Evolutionary conservation across 2,113 vertebrate species (phyloP).

Genomic region (Upupa epops): DNA sequence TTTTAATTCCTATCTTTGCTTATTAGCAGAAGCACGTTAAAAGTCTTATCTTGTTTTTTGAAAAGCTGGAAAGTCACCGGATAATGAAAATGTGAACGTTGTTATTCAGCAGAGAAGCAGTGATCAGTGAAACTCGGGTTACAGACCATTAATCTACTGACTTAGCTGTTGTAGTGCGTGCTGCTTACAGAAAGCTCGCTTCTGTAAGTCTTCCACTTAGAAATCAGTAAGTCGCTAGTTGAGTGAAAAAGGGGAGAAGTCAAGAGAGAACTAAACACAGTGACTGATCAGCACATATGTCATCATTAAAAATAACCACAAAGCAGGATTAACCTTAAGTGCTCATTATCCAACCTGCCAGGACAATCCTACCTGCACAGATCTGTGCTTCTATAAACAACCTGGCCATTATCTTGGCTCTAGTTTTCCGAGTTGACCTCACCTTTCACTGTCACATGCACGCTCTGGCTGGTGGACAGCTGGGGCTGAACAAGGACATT

Average conservation of each 20-base stretch:
- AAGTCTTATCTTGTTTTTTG: background rate
- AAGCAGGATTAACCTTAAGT: background rate
- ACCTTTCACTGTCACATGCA: constrained; percentile 96
- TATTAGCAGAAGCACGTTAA: background rate
- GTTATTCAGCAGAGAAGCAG: background rate
- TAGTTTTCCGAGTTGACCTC: background rate
- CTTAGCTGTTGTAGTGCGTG: background rate
- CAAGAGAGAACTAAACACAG: background rate
- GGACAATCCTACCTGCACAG: fast-evolving
- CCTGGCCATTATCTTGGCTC: background rate
- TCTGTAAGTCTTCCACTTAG: background rate
- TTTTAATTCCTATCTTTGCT: background rate
- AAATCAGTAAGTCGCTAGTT: background rate
- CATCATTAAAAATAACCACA: constrained; percentile 13
- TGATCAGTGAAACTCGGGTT: background rate
- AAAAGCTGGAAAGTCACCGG: background rate
- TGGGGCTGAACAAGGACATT: constrained; percentile 95
- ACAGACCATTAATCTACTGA: background rate
- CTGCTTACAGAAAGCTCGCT: background rate
- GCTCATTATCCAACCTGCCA: background rate
- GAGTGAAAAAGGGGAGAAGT: background rate
- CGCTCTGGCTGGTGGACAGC: constrained; percentile 94
- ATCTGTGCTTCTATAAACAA: background rate
- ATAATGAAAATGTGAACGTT: background rate
- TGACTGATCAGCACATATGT: background rate